Conservation (phyloP, 37 sponge, comb jelly and placozoan species). For the Halisarca cf. caerulea region DNA sequence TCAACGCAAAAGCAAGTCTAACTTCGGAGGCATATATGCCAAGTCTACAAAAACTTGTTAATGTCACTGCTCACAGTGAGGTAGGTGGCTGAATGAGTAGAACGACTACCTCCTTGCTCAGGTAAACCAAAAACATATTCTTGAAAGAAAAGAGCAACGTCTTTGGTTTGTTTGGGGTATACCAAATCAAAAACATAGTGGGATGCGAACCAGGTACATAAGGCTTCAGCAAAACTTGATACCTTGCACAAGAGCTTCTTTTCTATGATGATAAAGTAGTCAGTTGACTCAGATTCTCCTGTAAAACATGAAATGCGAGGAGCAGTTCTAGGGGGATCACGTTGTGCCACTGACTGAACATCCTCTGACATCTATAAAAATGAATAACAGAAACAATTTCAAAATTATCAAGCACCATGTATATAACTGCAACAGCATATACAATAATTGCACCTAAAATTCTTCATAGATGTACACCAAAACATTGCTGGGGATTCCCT, state of each 20-base stretch:
- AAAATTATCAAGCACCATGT: too few relatives aligned
- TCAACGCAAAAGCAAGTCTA: not conserved
- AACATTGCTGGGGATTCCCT: not conserved
- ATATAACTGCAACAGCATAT: too few relatives aligned
- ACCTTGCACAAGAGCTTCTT: not conserved
- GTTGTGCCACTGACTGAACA: not conserved
- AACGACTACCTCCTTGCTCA: not conserved
- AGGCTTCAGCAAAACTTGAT: not conserved
- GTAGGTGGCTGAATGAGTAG: not conserved
- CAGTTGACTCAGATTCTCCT: not conserved
- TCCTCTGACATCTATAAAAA: conserved; percentile 14
- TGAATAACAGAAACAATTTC: too few relatives aligned
- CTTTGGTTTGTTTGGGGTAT: not conserved
- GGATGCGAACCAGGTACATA: not conserved
- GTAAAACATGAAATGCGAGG: not conserved
- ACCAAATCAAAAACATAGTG: conserved; percentile 6
- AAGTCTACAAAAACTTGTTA: conserved; percentile 5
- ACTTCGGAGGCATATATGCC: not conserved
- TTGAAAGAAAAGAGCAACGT: conserved; percentile 26
- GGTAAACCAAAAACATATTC: conserved; percentile 21
- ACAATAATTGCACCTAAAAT: not conserved
- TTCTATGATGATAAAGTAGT: not conserved
- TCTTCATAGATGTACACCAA: too few relatives aligned
- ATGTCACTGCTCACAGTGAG: conserved; percentile 16
- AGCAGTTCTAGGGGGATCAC: conserved; percentile 14